Evolutionary conservation across 2,113 vertebrate genomes (phyloP), one percentile per base, ranked within the genome.

Genomic region (Tylochromis polylepis): DNA sequence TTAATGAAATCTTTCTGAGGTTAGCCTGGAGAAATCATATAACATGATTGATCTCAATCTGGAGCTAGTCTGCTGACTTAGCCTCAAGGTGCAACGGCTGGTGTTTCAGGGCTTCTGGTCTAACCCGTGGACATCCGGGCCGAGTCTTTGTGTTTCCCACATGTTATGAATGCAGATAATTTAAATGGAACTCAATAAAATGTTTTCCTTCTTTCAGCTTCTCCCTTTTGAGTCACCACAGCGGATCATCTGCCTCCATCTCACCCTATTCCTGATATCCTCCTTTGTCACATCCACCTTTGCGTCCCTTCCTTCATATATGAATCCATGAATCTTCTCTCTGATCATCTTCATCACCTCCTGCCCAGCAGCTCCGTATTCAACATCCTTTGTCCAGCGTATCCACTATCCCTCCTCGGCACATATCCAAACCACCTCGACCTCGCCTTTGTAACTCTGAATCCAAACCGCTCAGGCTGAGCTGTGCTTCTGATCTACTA

Each of bases 151-250:
- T 75, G 15, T 31, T 75, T 51, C 9, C 43, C 10, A 12, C 9
- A 0, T 70, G 36, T 70, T 70, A 24, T 72, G 2, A 72, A 46
- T 72, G 67, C 38, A 72, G 24, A 4, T 75, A 7, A 20, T 49
- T 46, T 49, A 46, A 49, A 29, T 5, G 1, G 11, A 75, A 27
- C 15, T 11, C 8, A 11, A 27, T 75, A 49, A 49, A 49, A 72
- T 43, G 12, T 0, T 41, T 0, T 70, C 22, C 38, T 43, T 70
- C 38, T 43, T 27, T 2, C 38, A 43, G 38, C 65, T 16, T 24
- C 22, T 70, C 14, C 14, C 2, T 0, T 18, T 49, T 7, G 46
- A 3, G n/a, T 70, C n/a, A 43, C 65, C 24, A 11, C 31, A 38
- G 60, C 12, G 11, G 34, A n/a, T 65, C 60, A 38, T 65, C 20